phyloP scores from a whole-genome alignment of 2,888 invertebrate genomes.

The Drosophila mimica region DNA sequence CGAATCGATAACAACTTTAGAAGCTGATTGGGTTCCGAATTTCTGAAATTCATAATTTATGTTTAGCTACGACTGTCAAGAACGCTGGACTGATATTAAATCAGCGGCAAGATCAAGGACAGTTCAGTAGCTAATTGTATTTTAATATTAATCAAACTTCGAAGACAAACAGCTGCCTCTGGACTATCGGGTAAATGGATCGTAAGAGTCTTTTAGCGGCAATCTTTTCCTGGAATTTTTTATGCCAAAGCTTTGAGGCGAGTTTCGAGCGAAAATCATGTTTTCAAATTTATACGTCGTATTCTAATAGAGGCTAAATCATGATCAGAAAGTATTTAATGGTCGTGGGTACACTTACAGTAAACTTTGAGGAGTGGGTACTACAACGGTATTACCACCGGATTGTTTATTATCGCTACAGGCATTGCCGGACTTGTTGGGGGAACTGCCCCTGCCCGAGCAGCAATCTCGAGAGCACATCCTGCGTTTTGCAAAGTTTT shows the following conservation, averaged over 20 bases:
- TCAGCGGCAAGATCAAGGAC: constrained; percentile 69
- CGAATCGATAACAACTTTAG: constrained; percentile 52
- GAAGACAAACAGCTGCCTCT: constrained; percentile 28
- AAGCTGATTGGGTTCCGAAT: constrained; percentile 11
- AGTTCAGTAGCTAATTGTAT: constrained; percentile 24
- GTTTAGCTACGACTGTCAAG: constrained; percentile 5
- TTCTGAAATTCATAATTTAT: constrained; percentile 22
- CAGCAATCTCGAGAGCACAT: constrained; percentile 75
- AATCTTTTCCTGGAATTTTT: neutral
- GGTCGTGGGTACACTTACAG: constrained; percentile 54
- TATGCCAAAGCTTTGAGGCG: neutral
- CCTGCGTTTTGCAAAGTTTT: constrained; percentile 1
- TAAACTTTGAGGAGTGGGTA: constrained; percentile 70
- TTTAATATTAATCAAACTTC: neutral
- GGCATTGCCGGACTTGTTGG: constrained; percentile 37
- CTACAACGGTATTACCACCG: constrained; percentile 31
- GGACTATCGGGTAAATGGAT: constrained; percentile 9
- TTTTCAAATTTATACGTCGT: neutral
- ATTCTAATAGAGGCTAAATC: neutral
- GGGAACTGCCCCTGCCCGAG: constrained; percentile 35
- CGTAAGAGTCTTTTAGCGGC: neutral
- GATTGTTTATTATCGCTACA: constrained; percentile 47
- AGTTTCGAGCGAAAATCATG: neutral
- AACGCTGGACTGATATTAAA: constrained; percentile 27
- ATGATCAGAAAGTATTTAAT: neutral